Evolutionary conservation across 2,888 invertebrate genomes (phyloP).

Genomic region (Celastrina argiolus): DNA sequence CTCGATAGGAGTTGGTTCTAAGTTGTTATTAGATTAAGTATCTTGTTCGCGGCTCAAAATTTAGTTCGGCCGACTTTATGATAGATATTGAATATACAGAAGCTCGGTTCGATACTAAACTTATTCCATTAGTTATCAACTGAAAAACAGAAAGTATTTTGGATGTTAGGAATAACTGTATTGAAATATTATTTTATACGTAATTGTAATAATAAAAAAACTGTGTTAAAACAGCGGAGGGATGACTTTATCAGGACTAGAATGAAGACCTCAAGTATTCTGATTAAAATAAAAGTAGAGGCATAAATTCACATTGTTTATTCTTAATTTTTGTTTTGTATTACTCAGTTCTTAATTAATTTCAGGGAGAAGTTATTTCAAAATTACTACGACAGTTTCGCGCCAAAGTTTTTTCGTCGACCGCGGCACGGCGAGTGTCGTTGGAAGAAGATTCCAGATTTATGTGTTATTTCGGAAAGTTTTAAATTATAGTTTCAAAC

Average conservation of each 20-base stretch:
- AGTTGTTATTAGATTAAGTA: constrained; percentile 12
- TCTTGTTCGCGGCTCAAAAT: neutral
- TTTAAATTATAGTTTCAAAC: constrained; percentile 17
- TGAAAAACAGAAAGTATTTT: neutral
- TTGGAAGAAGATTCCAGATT: constrained; percentile 8
- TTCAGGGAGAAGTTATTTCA: constrained; percentile 3
- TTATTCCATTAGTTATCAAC: neutral
- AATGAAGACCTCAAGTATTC: neutral
- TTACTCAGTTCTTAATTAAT: constrained; percentile 5
- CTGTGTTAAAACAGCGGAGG: neutral
- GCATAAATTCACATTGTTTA: neutral
- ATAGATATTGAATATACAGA: neutral
- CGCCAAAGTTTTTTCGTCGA: constrained; percentile 13
- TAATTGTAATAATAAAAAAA: too few relatives aligned
- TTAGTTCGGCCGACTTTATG: neutral
- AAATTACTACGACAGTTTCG: constrained; percentile 16
- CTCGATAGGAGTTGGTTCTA: neutral
- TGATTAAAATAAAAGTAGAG: neutral
- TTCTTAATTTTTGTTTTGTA: constrained; percentile 8
- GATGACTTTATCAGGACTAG: neutral
- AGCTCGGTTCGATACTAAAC: neutral
- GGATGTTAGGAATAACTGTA: neutral
- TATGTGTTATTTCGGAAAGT: constrained; percentile 20
- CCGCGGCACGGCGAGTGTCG: constrained; percentile 5
- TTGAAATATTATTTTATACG: neutral